Percentiles rank a stretch among this genome's conserved stretches.
These are phyloP conservation scores for Xylocampa areola DNA, from an alignment of 2,888 invertebrate genomes.

Conservation along the genomic window DNA sequence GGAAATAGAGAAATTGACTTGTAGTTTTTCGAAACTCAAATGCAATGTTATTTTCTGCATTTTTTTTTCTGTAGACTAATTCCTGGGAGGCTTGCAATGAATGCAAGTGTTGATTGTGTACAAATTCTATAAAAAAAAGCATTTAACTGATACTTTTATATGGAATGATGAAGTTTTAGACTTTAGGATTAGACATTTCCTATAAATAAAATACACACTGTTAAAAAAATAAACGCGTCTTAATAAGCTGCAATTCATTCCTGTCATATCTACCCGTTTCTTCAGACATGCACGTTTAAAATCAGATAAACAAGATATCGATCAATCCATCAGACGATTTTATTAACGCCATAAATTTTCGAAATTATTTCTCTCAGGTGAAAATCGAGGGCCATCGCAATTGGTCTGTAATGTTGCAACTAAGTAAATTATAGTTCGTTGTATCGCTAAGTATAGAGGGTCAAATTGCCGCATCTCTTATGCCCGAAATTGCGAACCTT, in stretches of 20 bases:
- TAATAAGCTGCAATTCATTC: slow-evolving; percentile 11
- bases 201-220: too few relatives aligned
- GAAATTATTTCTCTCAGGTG: slow-evolving; percentile 70
- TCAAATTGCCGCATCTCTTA: slow-evolving; percentile 52
- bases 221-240: too few relatives aligned
- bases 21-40: not conserved
- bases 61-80: too few relatives aligned
- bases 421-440: slow-evolving; percentile 75
- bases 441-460: slow-evolving; percentile 69
- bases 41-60: not conserved
- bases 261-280: slow-evolving; percentile 44
- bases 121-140: too few relatives aligned
- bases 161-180: too few relatives aligned
- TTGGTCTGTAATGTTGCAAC: slow-evolving; percentile 69
- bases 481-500: slow-evolving; percentile 46
- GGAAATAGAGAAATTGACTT: slow-evolving; percentile 29
- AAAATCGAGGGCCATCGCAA: slow-evolving; percentile 68
- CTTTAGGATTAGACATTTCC: too few relatives aligned
- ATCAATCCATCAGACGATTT: slow-evolving; percentile 75
- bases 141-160: too few relatives aligned
- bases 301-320: slow-evolving; percentile 68
- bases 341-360: slow-evolving; percentile 75
- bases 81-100: too few relatives aligned
- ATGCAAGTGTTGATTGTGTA: too few relatives aligned
- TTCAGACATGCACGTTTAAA: slow-evolving; percentile 31